Conservation (phyloP, 2,888 invertebrate genomes). For the Brassicogethes aeneus region DNA sequence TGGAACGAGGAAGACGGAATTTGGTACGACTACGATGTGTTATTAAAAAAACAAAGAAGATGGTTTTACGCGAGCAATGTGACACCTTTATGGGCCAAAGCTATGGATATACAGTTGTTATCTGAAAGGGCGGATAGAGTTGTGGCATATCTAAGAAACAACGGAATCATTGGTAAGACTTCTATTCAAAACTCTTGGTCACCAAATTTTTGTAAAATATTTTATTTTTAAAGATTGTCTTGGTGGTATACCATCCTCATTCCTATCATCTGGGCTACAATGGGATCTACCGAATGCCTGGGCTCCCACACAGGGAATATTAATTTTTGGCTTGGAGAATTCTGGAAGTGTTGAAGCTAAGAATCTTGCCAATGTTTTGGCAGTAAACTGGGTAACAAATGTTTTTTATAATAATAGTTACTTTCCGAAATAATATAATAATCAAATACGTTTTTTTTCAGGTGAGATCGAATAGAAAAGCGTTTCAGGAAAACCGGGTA, state of each 20-base stretch:
- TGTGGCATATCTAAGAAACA: constrained; percentile 46
- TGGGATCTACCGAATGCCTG: constrained; percentile 83
- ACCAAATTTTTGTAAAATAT: too few species aligned
- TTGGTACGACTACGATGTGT: constrained; percentile 62
- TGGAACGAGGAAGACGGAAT: constrained; percentile 68
- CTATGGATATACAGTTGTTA: constrained; percentile 29
- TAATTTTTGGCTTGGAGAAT: constrained; percentile 58
- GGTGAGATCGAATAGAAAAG: constrained; percentile 55
- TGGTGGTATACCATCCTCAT: constrained; percentile 63
- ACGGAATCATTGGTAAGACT: too few species aligned
- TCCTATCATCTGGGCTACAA: constrained; percentile 51
- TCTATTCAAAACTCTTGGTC: too few species aligned
- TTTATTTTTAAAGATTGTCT: constrained; percentile 29
- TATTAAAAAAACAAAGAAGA: constrained; percentile 46
- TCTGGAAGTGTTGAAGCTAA: constrained; percentile 47
- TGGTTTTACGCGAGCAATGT: constrained; percentile 64
- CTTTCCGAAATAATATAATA: constrained; percentile 21
- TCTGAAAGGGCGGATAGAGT: constrained; percentile 40
- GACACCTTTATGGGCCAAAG: constrained; percentile 58
- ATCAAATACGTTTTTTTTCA: constrained; percentile 51
- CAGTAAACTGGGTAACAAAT: constrained; percentile 54
- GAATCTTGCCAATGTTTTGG: constrained; percentile 53
- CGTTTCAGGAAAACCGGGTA: constrained; percentile 47
- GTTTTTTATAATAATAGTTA: too few species aligned
- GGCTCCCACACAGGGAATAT: constrained; percentile 72